phyloP scores from a whole-genome alignment of 23 tunicate species.

The Styela plicata region DNA sequence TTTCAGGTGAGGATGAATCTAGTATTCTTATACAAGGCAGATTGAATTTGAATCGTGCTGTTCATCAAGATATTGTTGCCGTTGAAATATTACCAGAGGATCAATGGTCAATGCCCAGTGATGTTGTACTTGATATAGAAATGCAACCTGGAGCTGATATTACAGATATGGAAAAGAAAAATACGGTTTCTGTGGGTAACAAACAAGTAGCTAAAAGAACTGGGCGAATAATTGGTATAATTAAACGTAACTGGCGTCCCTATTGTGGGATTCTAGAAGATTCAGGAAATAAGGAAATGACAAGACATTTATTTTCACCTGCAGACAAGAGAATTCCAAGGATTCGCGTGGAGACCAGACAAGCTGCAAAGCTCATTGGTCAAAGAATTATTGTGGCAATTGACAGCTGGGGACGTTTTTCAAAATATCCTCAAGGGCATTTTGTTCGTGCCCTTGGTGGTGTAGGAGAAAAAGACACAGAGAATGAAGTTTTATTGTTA shows the following conservation, averaged over 20 bases:
- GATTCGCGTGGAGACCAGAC: constrained; percentile 91
- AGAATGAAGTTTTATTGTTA: constrained; percentile 86
- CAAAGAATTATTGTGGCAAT: constrained; percentile 88
- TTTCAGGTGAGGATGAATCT: constrained; percentile 49
- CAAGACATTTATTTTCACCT: constrained; percentile 86
- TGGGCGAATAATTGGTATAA: constrained; percentile 92
- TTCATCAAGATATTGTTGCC: constrained; percentile 93
- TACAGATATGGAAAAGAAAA: background rate
- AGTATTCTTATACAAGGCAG: constrained; percentile 96
- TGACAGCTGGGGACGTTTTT: constrained; percentile 92
- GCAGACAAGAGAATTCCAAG: constrained; percentile 92
- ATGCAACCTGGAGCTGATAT: constrained; percentile 98
- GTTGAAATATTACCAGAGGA: constrained; percentile 67
- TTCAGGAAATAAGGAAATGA: constrained; percentile 69
- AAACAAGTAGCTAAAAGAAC: constrained; percentile 6
- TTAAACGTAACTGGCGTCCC: constrained; percentile 95
- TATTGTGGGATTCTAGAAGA: constrained; percentile 96
- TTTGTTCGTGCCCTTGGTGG: constrained; percentile 92
- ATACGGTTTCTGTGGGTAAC: background rate
- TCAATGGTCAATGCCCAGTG: constrained; percentile 91
- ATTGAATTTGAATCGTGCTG: constrained; percentile 80
- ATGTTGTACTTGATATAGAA: constrained; percentile 87
- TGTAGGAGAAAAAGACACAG: constrained; percentile 96
- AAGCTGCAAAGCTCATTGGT: constrained; percentile 72
- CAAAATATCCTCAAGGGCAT: constrained; percentile 98